Percentiles rank a stretch among this genome's conserved stretches.
Conservation (phyloP, 1,140 invertebrate species). For the Ladona fulva region DNA sequence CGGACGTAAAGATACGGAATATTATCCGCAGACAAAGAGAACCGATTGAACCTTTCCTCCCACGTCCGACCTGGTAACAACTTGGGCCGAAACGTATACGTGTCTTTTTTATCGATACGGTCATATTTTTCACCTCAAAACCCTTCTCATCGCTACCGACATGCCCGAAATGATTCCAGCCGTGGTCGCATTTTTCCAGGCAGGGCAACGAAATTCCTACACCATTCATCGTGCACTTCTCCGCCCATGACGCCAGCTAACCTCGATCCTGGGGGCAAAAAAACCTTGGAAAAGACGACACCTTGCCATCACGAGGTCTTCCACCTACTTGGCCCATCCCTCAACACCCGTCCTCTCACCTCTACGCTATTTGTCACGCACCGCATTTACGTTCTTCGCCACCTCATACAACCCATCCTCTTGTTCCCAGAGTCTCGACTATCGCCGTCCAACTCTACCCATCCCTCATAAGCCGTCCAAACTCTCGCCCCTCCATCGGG, state of each 20-base stretch:
- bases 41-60: too few species aligned
- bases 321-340: too few species aligned
- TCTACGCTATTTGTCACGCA: background rate
- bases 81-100: background rate
- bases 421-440: background rate
- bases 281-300: background rate
- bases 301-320: too few species aligned
- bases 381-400: background rate
- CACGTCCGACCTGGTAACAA: too few species aligned
- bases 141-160: background rate
- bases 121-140: background rate
- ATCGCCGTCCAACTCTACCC: background rate
- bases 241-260: background rate
- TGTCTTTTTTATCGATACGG: background rate
- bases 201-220: background rate
- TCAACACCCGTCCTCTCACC: background rate
- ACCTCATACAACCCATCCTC: background rate
- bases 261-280: background rate
- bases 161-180: background rate
- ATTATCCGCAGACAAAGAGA: too few species aligned
- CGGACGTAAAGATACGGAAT: too few species aligned
- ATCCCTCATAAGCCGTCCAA: background rate
- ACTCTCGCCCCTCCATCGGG: background rate
- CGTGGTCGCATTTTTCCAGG: slow-evolving; percentile 3
- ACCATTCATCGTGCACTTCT: background rate